These are phyloP conservation scores for Clistopyga incitator DNA, from an alignment of 2,888 invertebrate species.

Conservation along the genomic window DNA sequence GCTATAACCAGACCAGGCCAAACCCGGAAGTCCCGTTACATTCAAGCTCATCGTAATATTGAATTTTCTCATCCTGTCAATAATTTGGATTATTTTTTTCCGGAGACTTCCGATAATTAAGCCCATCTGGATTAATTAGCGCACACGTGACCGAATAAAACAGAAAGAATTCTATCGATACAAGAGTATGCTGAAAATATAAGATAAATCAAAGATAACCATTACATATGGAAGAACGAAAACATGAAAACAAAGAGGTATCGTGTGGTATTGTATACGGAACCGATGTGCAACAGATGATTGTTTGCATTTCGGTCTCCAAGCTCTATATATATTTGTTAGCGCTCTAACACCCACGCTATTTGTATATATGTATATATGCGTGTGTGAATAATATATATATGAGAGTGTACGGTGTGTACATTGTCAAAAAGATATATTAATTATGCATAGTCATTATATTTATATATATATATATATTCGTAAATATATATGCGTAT, in stretches of 20 bases:
- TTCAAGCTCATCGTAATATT: slow-evolving; percentile 13
- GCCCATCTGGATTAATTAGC: slow-evolving; percentile 48
- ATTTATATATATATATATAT: slow-evolving; percentile 64
- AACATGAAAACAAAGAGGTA: slow-evolving; percentile 44
- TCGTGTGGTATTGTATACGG: slow-evolving; percentile 21
- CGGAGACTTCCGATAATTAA: slow-evolving; percentile 35
- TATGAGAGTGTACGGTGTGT: slow-evolving; percentile 29
- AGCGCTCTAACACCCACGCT: slow-evolving; percentile 59
- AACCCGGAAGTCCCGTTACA: slow-evolving; percentile 41
- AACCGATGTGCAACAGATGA: slow-evolving; percentile 51
- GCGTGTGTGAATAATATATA: slow-evolving; percentile 46
- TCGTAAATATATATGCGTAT: slow-evolving; percentile 69
- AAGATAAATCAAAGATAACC: slow-evolving; percentile 57
- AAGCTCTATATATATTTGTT: slow-evolving; percentile 45
- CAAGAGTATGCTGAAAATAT: slow-evolving; percentile 67
- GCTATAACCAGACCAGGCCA: slow-evolving; percentile 42
- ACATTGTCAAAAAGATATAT: slow-evolving; percentile 5
- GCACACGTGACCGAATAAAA: slow-evolving; percentile 64
- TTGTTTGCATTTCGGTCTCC: slow-evolving; percentile 54
- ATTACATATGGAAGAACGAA: slow-evolving; percentile 47
- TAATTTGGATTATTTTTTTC: not conserved
- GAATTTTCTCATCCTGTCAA: not conserved
- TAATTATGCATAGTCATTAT: not conserved
- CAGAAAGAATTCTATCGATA: slow-evolving; percentile 65
- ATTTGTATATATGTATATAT: slow-evolving; percentile 60